Evolutionary conservation across 2,113 vertebrate genomes (phyloP), one percentile per base, ranked within the genome.

Genomic region (Macrotus californicus): DNA sequence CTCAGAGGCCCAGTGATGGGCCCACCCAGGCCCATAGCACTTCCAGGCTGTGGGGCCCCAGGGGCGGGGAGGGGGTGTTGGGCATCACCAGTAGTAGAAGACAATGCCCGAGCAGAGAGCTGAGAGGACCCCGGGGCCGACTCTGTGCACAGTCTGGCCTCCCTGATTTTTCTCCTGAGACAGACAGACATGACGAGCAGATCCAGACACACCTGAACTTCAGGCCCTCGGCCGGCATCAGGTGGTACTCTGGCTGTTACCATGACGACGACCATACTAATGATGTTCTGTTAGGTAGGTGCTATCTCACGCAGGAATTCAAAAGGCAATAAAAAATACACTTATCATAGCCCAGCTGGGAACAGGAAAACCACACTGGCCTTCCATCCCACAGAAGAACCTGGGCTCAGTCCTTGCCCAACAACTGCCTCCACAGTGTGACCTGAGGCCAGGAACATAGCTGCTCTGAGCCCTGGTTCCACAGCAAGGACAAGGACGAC

Each of bases 371-470:
- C 59, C 52, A 52, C 22, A 54, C 6, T n/a, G 19, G 39, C 3
- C 48, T 39, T 26, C 46, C 6, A n/a, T 3, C 54, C 54, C 56
- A 39, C 46, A 46, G n/a, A 75, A 36, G 41, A 52, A 43, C 39
- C 13, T 4, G 26, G 13, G 50, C 31, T 52, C 69, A 69, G 16
- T 29, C 66, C 73, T 52, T 41, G 29, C 39, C 79, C 14, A 9
- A 2, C 9, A 3, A 24, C 19, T 5, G 13, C 16, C 34, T 22
- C 3, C 46, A 59, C 43, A 16, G 5, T 8, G 16, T n/a, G 12
- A 4, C 21, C 52, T 16, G 0, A 14, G 21, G 52, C 29, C 89
- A 8, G n/a, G 52, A 19, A 54, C 1, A 5, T 21, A 21, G 34
- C 24, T 34, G 59, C 54, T 36, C 43, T 21, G 67, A 56, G 72